These are phyloP conservation scores for Eriosoma lanigerum DNA, from an alignment of 1,140 invertebrate genomes.

Conservation along the genomic window DNA sequence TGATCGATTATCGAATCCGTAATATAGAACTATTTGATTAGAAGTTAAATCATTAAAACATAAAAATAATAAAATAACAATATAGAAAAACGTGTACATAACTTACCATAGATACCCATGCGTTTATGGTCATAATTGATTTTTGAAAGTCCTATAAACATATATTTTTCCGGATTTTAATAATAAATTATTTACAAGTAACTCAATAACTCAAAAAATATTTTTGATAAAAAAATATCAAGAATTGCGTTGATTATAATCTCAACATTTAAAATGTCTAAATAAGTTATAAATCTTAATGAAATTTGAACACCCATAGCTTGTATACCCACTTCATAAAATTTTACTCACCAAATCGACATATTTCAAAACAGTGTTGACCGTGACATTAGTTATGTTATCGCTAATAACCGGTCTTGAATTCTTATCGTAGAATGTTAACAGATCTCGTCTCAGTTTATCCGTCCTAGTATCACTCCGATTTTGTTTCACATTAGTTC, in stretches of 20 bases:
- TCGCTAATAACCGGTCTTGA: slow-evolving; percentile 64
- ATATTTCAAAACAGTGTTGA: slow-evolving; percentile 63
- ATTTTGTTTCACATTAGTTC: slow-evolving; percentile 51
- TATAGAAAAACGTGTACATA: background rate
- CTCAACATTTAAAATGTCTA: too few species aligned
- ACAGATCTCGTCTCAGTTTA: slow-evolving; percentile 63
- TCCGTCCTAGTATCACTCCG: slow-evolving; percentile 66
- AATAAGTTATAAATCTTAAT: too few species aligned
- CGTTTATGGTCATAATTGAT: slow-evolving; percentile 63
- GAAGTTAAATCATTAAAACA: background rate
- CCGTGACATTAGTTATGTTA: slow-evolving; percentile 61
- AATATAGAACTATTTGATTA: background rate
- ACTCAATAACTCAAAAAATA: too few species aligned
- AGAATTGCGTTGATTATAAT: too few species aligned
- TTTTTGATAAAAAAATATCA: too few species aligned
- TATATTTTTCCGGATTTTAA: background rate
- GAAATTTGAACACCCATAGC: too few species aligned
- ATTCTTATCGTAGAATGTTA: slow-evolving; percentile 67
- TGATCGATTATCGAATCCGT: slow-evolving; percentile 11
- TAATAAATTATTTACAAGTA: background rate
- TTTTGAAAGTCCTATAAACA: slow-evolving; percentile 62
- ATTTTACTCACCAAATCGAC: slow-evolving; percentile 62
- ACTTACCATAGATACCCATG: slow-evolving; percentile 64
- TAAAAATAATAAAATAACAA: background rate
- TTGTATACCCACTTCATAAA: too few species aligned